A percentile compares a stretch with the other conserved stretches of the same genome.
These are phyloP conservation scores for Epinotia brunnichana DNA, from an alignment of 2,888 invertebrate species.

Conservation along the genomic window DNA sequence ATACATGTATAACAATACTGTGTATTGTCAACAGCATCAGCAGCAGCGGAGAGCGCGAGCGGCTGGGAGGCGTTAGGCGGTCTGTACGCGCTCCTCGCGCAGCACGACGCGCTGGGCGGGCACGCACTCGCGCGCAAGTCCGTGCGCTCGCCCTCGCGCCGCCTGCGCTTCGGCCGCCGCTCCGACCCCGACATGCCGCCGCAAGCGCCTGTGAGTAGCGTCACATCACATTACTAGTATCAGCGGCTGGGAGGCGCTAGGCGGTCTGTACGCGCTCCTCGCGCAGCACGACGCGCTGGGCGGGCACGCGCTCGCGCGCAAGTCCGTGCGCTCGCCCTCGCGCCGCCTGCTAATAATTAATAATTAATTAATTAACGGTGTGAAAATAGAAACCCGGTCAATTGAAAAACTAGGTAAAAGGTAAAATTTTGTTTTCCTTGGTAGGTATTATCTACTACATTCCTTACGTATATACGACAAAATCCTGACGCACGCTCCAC, in stretches of 20 bases:
- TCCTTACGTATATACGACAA: not conserved
- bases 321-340: too few species aligned
- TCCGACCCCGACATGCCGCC: constrained; percentile 87
- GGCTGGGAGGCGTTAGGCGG: constrained; percentile 81
- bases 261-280: constrained; percentile 85
- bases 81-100: constrained; percentile 85
- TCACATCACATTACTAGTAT: constrained; percentile 42
- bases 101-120: constrained; percentile 86
- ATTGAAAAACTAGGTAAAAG: not conserved
- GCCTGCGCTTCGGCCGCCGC: constrained; percentile 90
- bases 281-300: constrained; percentile 86
- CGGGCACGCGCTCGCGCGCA: constrained; percentile 88
- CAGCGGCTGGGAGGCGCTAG: constrained; percentile 70
- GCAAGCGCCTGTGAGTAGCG: constrained; percentile 71
- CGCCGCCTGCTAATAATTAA: too few species aligned
- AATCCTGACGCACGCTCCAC: not conserved
- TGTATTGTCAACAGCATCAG: constrained; percentile 56
- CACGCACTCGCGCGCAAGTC: constrained; percentile 91
- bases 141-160: constrained; percentile 89
- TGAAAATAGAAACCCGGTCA: not conserved
- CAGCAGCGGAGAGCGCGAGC: constrained; percentile 61
- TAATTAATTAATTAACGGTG: too few species aligned
- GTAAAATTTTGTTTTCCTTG: not conserved
- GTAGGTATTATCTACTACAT: too few species aligned
- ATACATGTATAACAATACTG: not conserved